Evolutionary conservation across 2,113 vertebrate species (phyloP), one percentile per base, ranked within the genome.

Genomic region (Heliornis fulica): DNA sequence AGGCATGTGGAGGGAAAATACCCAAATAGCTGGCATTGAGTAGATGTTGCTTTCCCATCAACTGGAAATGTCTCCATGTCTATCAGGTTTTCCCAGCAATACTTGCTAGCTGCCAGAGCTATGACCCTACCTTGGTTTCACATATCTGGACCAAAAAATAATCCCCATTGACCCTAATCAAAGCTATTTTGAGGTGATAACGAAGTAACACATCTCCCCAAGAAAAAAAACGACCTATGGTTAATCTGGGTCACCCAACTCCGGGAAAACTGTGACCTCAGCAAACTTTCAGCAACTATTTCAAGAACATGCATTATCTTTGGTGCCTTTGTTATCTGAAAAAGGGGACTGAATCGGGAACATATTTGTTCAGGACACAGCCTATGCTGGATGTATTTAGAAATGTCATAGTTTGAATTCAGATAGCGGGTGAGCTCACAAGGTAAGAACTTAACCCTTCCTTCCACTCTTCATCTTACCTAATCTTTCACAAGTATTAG

Each of bases 201-300:
- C 25, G 7, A 90, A 95, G 93, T 96, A 93, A 93, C 87, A 94
- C 90, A 79, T 91, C 89, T 88, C 82, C 94, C 93, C 84, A 96
- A 96, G 90, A 96, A 96, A 95, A 96, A 96, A 95, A 95, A 93
- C 0, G 31, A 93, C 95, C 92, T 88, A 91, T 85, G 85, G 95
- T 76, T 97, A 88, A 96, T 97, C 94, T 94, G 75, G 93, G 94
- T 94, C 95, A 96, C 92, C 92, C 71, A 96, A 95, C 82, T 96
- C 92, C 94, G 18, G 92, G 95, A 96, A 97, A 96, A 96, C 82
- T 77, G 90, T 97, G 96, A 97, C 96, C 95, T 97, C 96, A 94
- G 95, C 92, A 96, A 95, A 96, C 96, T 97, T 96, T 69, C 93
- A 94, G 90, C 63, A 91, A 94, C 94, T 96, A 96, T 97, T 96